Evolutionary conservation across 2,888 invertebrate species (phyloP).

Genomic region (Dryobota labecula): DNA sequence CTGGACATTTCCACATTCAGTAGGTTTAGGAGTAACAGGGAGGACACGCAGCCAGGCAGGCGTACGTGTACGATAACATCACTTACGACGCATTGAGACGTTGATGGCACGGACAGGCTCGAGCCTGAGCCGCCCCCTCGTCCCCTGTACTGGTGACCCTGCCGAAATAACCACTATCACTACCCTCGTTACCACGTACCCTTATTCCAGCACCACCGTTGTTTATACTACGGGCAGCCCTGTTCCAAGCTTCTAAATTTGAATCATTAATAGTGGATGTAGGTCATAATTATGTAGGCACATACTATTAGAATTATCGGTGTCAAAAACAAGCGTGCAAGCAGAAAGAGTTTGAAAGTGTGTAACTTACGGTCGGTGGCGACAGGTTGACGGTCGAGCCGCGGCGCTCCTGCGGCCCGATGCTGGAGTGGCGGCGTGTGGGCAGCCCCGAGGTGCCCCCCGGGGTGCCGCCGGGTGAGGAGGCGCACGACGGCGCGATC

Average conservation of each 20-base stretch:
- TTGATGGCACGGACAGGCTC: conserved; percentile 95
- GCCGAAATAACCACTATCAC: conserved; percentile 85
- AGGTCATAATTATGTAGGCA: conserved; percentile 46
- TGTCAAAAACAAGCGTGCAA: conserved; percentile 64
- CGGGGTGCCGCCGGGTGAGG: conserved; percentile 93
- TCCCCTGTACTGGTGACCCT: conserved; percentile 92
- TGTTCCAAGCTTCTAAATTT: conserved; percentile 55
- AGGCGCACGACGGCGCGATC: conserved; percentile 96
- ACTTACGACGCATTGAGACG: conserved; percentile 93
- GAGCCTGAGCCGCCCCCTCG: conserved; percentile 94
- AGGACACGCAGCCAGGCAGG: conserved; percentile 79
- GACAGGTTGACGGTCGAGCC: conserved; percentile 96
- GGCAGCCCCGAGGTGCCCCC: conserved; percentile 95
- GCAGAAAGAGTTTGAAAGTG: conserved; percentile 35
- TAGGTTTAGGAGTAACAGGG: conserved; percentile 73
- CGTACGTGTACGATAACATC: conserved; percentile 77
- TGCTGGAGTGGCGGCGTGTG: conserved; percentile 97
- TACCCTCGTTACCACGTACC: conserved; percentile 69
- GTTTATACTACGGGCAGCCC: conserved; percentile 52
- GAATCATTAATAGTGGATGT: conserved; percentile 47
- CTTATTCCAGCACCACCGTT: conserved; percentile 54
- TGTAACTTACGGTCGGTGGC: conserved; percentile 95
- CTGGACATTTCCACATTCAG: conserved; percentile 84
- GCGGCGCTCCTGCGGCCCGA: conserved; percentile 96
- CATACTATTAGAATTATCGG: conserved; percentile 55